Conservation (phyloP, 1,140 invertebrate species). For the Zaprionus ghesquierei region DNA sequence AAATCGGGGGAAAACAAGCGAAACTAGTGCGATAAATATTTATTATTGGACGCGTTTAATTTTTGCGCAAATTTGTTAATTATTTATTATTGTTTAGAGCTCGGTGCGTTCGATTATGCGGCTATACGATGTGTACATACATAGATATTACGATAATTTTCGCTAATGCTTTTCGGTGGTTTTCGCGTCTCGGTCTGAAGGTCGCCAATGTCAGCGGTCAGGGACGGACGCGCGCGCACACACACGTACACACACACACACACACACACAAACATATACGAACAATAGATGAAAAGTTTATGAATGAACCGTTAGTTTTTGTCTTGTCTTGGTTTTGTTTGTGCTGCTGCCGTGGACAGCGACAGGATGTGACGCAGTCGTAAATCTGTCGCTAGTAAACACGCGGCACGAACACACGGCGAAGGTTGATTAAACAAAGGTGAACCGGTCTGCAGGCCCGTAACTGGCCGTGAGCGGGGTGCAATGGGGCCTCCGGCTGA, state of each 20-base stretch:
- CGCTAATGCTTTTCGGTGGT: slow-evolving; percentile 30
- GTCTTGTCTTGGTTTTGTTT: slow-evolving; percentile 8
- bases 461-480: too few species aligned
- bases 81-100: slow-evolving; percentile 60
- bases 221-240: background rate
- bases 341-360: slow-evolving; percentile 15
- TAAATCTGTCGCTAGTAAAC: slow-evolving; percentile 69
- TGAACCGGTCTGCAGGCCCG: too few species aligned
- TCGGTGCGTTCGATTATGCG: background rate
- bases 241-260: background rate
- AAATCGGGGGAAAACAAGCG: slow-evolving; percentile 16
- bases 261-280: background rate
- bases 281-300: slow-evolving; percentile 11
- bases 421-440: slow-evolving; percentile 67
- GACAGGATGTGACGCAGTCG: slow-evolving; percentile 69
- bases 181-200: slow-evolving; percentile 18
- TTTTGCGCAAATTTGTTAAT: slow-evolving; percentile 43
- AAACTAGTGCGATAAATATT: slow-evolving; percentile 49
- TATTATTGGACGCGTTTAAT: slow-evolving; percentile 49
- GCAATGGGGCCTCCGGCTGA: too few species aligned
- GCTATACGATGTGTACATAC: background rate
- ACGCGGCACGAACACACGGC: background rate
- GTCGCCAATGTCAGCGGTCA: slow-evolving; percentile 58
- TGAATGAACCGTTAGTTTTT: slow-evolving; percentile 32
- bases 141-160: slow-evolving; percentile 6